phyloP scores from a whole-genome alignment of 2,888 invertebrate genomes.

The Limulus polyphemus region DNA sequence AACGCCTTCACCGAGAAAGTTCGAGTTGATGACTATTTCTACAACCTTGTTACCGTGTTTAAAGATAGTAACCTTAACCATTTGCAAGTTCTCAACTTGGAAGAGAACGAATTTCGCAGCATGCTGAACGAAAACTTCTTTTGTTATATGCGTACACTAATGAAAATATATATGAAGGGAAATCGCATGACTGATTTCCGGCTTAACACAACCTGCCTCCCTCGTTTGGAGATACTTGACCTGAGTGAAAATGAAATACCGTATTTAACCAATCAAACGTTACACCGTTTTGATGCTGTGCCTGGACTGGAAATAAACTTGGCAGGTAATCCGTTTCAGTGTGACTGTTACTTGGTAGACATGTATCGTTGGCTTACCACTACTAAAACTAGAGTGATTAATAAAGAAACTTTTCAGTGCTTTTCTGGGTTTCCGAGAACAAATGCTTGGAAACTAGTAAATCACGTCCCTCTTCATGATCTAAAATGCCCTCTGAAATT shows the following conservation, averaged over 20 bases:
- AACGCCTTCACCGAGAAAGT: slow-evolving; percentile 49
- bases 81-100: slow-evolving; percentile 56
- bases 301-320: slow-evolving; percentile 49
- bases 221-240: slow-evolving; percentile 52
- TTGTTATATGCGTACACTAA: slow-evolving; percentile 52
- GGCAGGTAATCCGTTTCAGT: slow-evolving; percentile 53
- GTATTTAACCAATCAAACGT: slow-evolving; percentile 40
- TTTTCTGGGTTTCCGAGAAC: slow-evolving; percentile 30
- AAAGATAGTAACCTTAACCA: slow-evolving; percentile 49
- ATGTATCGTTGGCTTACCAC: slow-evolving; percentile 51
- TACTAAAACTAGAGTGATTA: slow-evolving; percentile 49
- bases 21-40: slow-evolving; percentile 22
- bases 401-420: slow-evolving; percentile 47
- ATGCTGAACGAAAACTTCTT: slow-evolving; percentile 53
- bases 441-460: slow-evolving; percentile 28
- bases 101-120: slow-evolving; percentile 57
- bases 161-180: slow-evolving; percentile 56
- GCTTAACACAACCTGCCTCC: slow-evolving; percentile 53
- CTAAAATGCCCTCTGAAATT: slow-evolving; percentile 27
- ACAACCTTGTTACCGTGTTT: slow-evolving; percentile 46
- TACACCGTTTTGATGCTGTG: slow-evolving; percentile 45
- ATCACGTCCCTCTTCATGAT: slow-evolving; percentile 22
- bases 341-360: slow-evolving; percentile 45
- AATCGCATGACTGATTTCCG: slow-evolving; percentile 41
- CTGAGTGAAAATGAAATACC: slow-evolving; percentile 53